Evolutionary conservation across 2,113 vertebrate genomes (phyloP).

Genomic region (Tinamus guttatus): DNA sequence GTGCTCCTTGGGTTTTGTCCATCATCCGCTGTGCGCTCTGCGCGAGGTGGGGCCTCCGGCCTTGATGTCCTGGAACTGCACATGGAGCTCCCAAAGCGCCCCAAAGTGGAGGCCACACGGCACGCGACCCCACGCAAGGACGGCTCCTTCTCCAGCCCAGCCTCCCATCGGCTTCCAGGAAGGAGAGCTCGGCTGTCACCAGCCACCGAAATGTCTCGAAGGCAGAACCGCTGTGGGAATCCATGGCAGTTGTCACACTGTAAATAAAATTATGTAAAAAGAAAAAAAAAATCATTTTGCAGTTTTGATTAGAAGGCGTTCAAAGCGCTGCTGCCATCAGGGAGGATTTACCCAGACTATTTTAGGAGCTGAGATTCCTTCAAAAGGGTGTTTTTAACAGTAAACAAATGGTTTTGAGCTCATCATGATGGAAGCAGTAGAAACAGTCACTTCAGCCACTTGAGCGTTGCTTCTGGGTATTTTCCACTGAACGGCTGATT

Average conservation of each 20-base stretch:
- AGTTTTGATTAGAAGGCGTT: neutral
- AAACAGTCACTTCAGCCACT: neutral
- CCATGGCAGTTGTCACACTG: fast-evolving
- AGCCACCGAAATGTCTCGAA: fast-evolving
- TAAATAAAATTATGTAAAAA: neutral
- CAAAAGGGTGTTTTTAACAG: neutral
- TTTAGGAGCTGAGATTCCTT: neutral
- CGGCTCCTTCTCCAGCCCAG: too few species aligned
- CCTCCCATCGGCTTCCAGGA: neutral
- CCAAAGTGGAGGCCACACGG: neutral
- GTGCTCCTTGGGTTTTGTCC: too few species aligned
- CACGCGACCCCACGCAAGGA: too few species aligned
- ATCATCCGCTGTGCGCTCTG: too few species aligned
- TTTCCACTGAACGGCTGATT: neutral
- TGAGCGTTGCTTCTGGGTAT: neutral
- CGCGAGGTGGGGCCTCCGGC: too few species aligned
- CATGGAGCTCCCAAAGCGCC: neutral
- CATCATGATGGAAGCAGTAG: neutral
- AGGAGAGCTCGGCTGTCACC: fast-evolving
- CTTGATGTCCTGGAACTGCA: neutral
- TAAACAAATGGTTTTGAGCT: neutral
- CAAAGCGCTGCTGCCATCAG: fast-evolving
- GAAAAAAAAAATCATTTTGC: neutral
- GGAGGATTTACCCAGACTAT: neutral
- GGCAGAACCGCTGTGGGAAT: fast-evolving